phyloP scores from a whole-genome alignment of 2,797 vertebrate species.

The Lithobates pipiens region DNA sequence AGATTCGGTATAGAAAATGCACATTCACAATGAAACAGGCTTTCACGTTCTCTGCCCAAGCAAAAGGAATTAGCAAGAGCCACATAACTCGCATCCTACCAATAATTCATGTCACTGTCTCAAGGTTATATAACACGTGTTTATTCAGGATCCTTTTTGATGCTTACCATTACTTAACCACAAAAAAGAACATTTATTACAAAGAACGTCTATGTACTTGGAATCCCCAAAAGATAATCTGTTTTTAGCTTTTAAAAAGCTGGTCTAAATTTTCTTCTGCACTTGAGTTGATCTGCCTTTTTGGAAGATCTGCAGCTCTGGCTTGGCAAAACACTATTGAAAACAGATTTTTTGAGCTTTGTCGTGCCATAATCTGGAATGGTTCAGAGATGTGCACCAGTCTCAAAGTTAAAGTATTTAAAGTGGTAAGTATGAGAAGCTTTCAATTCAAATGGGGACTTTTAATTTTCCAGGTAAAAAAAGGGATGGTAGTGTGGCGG shows the following conservation, averaged over 20 bases:
- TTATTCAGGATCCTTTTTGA: background rate
- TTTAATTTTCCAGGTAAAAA: no score
- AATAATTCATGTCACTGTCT: background rate
- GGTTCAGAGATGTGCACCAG: no score
- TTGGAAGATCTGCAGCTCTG: no score
- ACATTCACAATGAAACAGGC: slow-evolving; percentile 16
- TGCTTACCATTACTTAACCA: background rate
- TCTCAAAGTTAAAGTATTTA: no score
- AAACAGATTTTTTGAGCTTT: no score
- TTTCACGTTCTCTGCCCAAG: background rate
- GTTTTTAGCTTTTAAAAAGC: background rate
- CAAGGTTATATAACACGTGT: background rate
- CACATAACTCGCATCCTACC: background rate
- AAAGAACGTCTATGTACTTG: background rate
- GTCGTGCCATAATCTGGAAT: no score
- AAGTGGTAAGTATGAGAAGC: no score
- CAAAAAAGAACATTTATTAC: background rate
- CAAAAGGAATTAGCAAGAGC: background rate
- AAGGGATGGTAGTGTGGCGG: no score
- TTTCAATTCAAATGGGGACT: no score
- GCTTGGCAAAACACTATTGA: no score
- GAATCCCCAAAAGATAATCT: background rate
- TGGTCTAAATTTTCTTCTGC: no score
- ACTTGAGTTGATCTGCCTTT: no score
- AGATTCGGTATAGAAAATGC: slow-evolving; percentile 12